Conservation (phyloP, 1,140 invertebrate genomes). For the Heliconius eleuchia region DNA sequence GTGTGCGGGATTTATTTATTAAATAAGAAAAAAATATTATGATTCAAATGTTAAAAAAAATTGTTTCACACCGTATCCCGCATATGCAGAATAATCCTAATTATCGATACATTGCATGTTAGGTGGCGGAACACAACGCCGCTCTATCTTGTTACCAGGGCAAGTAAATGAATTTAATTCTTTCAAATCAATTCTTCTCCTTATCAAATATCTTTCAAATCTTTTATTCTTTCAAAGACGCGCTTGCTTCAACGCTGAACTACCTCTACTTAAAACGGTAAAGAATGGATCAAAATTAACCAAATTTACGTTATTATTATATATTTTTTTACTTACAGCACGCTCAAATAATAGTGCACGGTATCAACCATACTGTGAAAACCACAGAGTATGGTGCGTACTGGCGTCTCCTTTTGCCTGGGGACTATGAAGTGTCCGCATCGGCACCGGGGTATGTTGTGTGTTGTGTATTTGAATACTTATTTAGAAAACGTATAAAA, state of each 20-base stretch:
- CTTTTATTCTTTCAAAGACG: too few species aligned
- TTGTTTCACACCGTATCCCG: too few species aligned
- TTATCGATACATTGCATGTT: background rate
- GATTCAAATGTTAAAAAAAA: too few species aligned
- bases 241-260: too few species aligned
- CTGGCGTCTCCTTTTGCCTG: constrained; percentile 92
- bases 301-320: background rate
- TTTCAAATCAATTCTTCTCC: too few species aligned
- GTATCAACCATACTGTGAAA: constrained; percentile 86
- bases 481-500: too few species aligned
- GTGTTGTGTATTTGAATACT: too few species aligned
- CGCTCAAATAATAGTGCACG: constrained; percentile 87
- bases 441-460: constrained; percentile 87
- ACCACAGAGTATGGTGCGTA: constrained; percentile 91
- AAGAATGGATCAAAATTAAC: background rate
- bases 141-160: background rate
- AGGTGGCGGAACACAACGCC: background rate
- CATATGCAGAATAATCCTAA: too few species aligned
- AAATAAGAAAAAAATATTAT: too few species aligned
- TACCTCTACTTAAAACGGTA: background rate
- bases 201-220: too few species aligned
- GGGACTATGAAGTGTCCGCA: constrained; percentile 88
- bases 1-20: too few species aligned
- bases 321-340: constrained; percentile 72
- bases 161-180: background rate